Evolutionary conservation across 2,113 vertebrate species (phyloP).

Genomic region (Phylloscopus whistleri): DNA sequence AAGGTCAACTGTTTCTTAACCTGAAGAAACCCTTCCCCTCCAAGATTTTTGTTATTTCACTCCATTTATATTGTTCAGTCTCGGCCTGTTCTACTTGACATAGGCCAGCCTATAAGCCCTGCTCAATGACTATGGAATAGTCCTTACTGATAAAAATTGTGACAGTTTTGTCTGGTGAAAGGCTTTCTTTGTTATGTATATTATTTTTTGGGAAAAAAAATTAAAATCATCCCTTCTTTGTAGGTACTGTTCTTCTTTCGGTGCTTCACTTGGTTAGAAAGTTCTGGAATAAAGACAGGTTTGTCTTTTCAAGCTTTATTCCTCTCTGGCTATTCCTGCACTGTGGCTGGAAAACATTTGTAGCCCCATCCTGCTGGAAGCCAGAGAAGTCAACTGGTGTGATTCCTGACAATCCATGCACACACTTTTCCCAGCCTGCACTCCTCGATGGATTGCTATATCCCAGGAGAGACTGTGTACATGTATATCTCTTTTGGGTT

Average conservation of each 20-base stretch:
- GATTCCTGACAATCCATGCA: neutral
- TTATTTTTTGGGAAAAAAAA: too few relatives aligned
- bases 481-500: neutral
- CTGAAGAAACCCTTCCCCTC: rapidly evolving
- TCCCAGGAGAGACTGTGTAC: neutral
- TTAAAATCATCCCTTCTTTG: neutral
- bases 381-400: neutral
- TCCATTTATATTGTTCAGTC: neutral
- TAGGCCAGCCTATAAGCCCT: neutral
- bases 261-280: neutral
- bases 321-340: neutral
- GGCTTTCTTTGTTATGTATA: neutral
- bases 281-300: neutral
- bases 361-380: neutral
- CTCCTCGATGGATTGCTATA: neutral
- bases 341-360: neutral
- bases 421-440: neutral
- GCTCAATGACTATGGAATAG: neutral
- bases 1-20: neutral
- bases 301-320: neutral
- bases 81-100: neutral
- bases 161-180: neutral
- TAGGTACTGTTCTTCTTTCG: neutral
- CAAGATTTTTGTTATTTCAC: neutral
- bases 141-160: neutral